phyloP scores from a whole-genome alignment of 2,888 invertebrate genomes.

The Melanophora roralis region DNA sequence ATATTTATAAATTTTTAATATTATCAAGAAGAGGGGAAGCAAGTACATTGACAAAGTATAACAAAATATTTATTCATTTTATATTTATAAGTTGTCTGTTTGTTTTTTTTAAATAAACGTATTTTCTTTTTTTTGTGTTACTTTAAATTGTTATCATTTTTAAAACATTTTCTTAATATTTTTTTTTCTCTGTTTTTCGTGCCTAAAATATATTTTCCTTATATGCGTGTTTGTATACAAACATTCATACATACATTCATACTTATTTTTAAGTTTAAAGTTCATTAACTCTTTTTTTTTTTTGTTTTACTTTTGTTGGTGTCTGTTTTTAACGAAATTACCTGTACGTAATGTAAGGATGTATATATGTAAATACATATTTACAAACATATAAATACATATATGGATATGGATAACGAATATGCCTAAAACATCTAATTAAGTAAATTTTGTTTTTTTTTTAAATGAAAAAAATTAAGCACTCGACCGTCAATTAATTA shows the following conservation, averaged over 20 bases:
- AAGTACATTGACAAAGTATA: not conserved
- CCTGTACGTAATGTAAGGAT: too few species aligned
- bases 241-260: slow-evolving; percentile 13
- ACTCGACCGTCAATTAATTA: slow-evolving; percentile 42
- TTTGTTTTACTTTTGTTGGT: not conserved
- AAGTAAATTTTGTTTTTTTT: slow-evolving; percentile 4
- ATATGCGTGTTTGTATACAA: slow-evolving; percentile 17
- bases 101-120: not conserved
- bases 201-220: slow-evolving; percentile 16
- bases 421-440: slow-evolving; percentile 14
- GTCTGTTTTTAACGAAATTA: too few species aligned
- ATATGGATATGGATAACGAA: not conserved
- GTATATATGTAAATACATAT: too few species aligned
- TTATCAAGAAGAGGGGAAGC: not conserved
- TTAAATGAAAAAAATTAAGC: not conserved
- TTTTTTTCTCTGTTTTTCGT: not conserved
- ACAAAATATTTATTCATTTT: not conserved
- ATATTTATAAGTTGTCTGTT: not conserved
- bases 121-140: not conserved
- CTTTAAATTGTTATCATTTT: not conserved
- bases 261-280: slow-evolving; percentile 53
- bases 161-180: not conserved
- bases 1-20: not conserved
- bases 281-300: slow-evolving; percentile 47
- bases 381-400: not conserved